Evolutionary conservation across 2,113 vertebrate species (phyloP), one percentile per base, ranked within the genome.

Genomic region (Heterotis niloticus): DNA sequence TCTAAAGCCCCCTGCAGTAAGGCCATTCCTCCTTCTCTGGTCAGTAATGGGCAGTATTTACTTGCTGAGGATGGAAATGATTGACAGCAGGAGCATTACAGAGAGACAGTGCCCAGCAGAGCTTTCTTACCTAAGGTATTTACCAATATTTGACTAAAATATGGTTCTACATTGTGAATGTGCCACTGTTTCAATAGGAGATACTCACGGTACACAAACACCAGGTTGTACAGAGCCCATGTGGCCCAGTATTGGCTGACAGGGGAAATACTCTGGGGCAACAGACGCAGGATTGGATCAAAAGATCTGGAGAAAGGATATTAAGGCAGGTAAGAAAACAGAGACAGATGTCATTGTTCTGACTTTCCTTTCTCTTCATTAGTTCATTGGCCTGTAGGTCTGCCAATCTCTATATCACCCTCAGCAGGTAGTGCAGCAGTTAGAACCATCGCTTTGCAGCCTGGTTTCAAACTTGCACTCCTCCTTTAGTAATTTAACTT

Each of bases 191-290:
- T 7, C 34, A 44, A 44, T 44, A 7, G 7, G 34, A 44, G 34
- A 80, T 87, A 96, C 97, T 98, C 92, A 99, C 97, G 93, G 90
- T 99, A 98, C 84, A 99, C 98, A 20, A 96, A 98, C 69, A 98
- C 95, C 52, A 99, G 93, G 92, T 99, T 99, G 87, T 88, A 99
- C 26, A 99, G 94, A 1, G 98, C 98, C 98, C 98, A 99, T 0
- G 96, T 98, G 52, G 98, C 98, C 98, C 98, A 99, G 87, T 99
- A 97, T 90, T 99, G 97, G 85, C 96, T 98, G 84, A 99, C 96
- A 0, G 96, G 96, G 16, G 96, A 92, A 75, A 98, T 94, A 60
- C 93, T 86, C 91, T 99, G 97, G 52, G 98, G 96, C 79, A 99
- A 93, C 70, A 99, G 95, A 20, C 97, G 94, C 28, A 99, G 95